Evolutionary conservation across 2,888 invertebrate genomes (phyloP), one percentile per base, ranked within the genome.

Genomic region (Cyaniris semiargus): DNA sequence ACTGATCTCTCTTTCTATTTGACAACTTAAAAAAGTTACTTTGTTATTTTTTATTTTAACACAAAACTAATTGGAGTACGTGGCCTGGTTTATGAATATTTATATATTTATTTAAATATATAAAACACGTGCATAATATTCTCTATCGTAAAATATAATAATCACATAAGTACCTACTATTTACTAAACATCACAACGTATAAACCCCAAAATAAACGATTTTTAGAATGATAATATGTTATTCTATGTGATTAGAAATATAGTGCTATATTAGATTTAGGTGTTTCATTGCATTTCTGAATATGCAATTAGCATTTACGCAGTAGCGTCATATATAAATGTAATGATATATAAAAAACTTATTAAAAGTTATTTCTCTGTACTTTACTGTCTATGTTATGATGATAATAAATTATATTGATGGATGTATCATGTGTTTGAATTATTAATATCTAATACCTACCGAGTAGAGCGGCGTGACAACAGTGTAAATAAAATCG

Each of bases 181-280:
- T 48, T 48, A 48, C 48, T 48, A 48, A 48, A 48, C 15, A 48
- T 48, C 15, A 48, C 48, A 27, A 27, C 6, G 13, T 27, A 27
- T 18, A 13, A 66, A 27, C 66, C 66, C 15, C 66, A 66, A 21
- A 21, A 21, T 58, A 66, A 27, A 27, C 27, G 1, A 66, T 66
- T 27, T 66, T 66, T 27, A 66, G 2, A 27, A 66, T 4, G 15
- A 66, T 58, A 58, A 1, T 23, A 66, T 66, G 66, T 27, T 27
- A 27, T 66, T 8, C 27, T 27, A 66, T 27, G 27, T 66, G 13
- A 27, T 15, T 66, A 66, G 27, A 66, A 27, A 15, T 66, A 27
- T 66, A 66, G 74, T 74, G 74, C 74, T 74, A 74, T 74, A 74
- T 74, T 74, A 74, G 53, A 23, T 44, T 74, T 74, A 31, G 23